phyloP scores from a whole-genome alignment of 37 sponge, comb jelly and placozoan species.

The Theonella swinhoei region DNA sequence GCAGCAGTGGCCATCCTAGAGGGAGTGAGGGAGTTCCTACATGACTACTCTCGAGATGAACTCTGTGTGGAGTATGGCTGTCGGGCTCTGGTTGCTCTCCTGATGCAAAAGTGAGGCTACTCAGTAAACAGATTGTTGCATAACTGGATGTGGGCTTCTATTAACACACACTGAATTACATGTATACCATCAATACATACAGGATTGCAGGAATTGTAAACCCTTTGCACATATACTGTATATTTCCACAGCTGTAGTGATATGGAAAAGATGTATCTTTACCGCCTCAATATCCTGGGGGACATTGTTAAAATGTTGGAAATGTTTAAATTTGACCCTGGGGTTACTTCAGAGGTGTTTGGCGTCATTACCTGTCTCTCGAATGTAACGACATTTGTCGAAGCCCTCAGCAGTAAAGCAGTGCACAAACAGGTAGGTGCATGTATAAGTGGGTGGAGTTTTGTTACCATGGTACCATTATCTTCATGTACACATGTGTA shows the following conservation, averaged over 20 bases:
- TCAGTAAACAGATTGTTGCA: too few relatives aligned
- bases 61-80: slow-evolving; percentile 58
- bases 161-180: too few relatives aligned
- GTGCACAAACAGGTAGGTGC: not conserved
- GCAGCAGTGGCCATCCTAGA: slow-evolving; percentile 27
- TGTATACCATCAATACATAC: too few relatives aligned
- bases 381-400: not conserved
- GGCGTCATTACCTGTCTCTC: slow-evolving; percentile 63
- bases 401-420: not conserved
- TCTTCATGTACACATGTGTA: too few relatives aligned
- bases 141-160: too few relatives aligned
- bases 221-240: too few relatives aligned
- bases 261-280: slow-evolving; percentile 29
- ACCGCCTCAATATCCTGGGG: slow-evolving; percentile 1
- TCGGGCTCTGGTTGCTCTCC: slow-evolving; percentile 35
- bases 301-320: slow-evolving; percentile 49
- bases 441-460: too few relatives aligned
- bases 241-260: slow-evolving; percentile 33
- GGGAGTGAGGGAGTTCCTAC: slow-evolving; percentile 31
- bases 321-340: slow-evolving; percentile 3
- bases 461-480: too few relatives aligned
- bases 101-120: slow-evolving; percentile 35
- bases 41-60: slow-evolving; percentile 1
- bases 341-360: slow-evolving; percentile 53
- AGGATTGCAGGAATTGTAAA: too few relatives aligned